These are phyloP conservation scores for Eremobia ochroleuca DNA, from an alignment of 2,888 invertebrate species.

Conservation along the genomic window DNA sequence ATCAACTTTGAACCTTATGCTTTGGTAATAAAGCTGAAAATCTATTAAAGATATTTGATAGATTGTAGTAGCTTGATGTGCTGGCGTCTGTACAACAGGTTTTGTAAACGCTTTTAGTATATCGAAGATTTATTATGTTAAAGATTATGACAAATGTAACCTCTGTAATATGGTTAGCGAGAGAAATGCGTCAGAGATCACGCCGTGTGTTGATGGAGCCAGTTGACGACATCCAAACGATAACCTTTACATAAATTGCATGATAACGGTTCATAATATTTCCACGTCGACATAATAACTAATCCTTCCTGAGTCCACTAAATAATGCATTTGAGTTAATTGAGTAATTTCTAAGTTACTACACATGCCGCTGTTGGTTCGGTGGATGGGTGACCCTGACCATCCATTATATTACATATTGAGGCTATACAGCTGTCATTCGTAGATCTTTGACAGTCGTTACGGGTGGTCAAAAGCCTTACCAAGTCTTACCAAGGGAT, in stretches of 20 bases:
- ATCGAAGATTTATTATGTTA: constrained; percentile 21
- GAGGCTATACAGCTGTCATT: not conserved
- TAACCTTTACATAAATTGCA: constrained; percentile 73
- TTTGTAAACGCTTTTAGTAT: too few species aligned
- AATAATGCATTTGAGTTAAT: constrained; percentile 15
- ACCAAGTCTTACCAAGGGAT: not conserved
- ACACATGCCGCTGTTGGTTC: not conserved
- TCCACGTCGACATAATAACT: constrained; percentile 57
- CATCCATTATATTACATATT: not conserved
- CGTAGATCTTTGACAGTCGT: not conserved
- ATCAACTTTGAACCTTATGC: too few species aligned
- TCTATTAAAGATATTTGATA: too few species aligned
- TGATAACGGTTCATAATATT: constrained; percentile 67
- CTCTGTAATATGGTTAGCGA: constrained; percentile 37
- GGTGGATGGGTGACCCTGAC: not conserved
- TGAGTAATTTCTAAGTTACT: not conserved
- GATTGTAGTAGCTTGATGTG: too few species aligned
- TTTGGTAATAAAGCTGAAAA: too few species aligned
- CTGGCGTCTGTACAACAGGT: too few species aligned
- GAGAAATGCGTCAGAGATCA: constrained; percentile 73
- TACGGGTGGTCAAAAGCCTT: not conserved
- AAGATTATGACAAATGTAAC: constrained; percentile 46
- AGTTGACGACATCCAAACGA: constrained; percentile 65
- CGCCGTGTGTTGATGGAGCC: constrained; percentile 65
- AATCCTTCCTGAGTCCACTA: constrained; percentile 44